Evolutionary conservation across 2,797 vertebrate genomes (phyloP).

Genomic region (Pitangus sulphuratus): DNA sequence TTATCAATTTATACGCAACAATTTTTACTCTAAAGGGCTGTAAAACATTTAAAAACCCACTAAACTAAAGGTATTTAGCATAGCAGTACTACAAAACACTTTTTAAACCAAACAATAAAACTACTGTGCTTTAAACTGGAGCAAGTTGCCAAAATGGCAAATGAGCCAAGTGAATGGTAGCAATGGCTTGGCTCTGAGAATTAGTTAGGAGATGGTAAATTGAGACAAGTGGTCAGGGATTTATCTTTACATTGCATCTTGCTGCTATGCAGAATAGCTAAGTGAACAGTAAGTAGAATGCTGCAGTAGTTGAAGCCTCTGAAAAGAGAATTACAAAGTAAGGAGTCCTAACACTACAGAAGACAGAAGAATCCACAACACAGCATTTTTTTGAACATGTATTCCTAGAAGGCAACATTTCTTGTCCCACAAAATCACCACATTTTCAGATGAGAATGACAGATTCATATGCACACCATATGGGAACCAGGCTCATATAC

Average conservation of each 20-base stretch:
- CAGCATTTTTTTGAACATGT: accelerated
- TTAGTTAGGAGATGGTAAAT: not conserved
- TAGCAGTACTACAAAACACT: not conserved
- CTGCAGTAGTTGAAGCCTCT: not conserved
- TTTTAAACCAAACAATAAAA: not conserved
- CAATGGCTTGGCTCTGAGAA: not conserved
- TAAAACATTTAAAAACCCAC: not conserved
- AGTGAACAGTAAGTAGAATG: not conserved
- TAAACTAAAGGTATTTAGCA: not conserved
- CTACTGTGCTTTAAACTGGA: not conserved
- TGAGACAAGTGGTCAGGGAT: not conserved
- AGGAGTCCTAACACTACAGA: not conserved
- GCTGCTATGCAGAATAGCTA: not conserved
- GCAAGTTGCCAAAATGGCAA: not conserved
- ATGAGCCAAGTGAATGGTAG: not conserved
- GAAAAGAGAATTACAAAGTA: not conserved
- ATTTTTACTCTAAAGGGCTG: not conserved
- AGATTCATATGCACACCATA: not conserved
- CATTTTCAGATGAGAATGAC: not conserved
- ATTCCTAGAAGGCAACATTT: not conserved
- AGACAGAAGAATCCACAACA: not conserved
- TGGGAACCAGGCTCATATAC: not conserved
- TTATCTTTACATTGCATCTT: not conserved
- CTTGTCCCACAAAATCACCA: not conserved
- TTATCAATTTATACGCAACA: not conserved